A percentile compares a stretch with the other conserved stretches of the same genome.
These are phyloP conservation scores for Poeciliopsis prolifica DNA, from an alignment of 2,113 vertebrate genomes.

Conservation along the genomic window DNA sequence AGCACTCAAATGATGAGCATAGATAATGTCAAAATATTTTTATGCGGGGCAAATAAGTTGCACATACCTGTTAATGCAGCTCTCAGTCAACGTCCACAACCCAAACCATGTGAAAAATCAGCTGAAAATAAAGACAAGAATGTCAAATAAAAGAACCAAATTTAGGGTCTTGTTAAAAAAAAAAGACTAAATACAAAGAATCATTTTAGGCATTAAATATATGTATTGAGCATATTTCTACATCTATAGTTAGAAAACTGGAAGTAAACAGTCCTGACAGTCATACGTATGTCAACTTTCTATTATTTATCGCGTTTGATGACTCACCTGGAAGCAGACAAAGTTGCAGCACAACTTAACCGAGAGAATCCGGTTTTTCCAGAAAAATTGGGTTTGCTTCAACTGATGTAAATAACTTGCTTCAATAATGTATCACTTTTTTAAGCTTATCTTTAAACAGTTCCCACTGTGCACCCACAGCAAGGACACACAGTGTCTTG, in stretches of 20 bases:
- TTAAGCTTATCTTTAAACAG: background rate
- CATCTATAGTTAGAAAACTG: background rate
- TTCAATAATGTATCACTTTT: background rate
- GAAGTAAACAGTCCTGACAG: background rate
- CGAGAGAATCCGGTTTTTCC: no score
- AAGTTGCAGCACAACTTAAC: background rate
- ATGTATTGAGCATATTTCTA: background rate
- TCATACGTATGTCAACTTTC: background rate
- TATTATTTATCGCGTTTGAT: no score
- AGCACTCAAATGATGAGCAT: no score
- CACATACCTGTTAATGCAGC: background rate
- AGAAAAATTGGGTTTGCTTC: background rate
- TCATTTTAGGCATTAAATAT: no score
- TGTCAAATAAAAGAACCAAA: background rate
- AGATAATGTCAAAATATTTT: background rate
- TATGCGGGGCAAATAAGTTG: background rate
- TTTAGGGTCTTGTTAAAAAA: no score
- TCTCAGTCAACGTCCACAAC: background rate
- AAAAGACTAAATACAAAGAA: background rate
- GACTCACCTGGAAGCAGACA: background rate
- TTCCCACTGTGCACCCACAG: no score
- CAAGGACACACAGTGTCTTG: background rate
- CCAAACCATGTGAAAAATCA: background rate
- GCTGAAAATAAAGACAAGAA: background rate
- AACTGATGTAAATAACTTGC: background rate